Evolutionary conservation across 2,113 vertebrate species (phyloP).

Genomic region (Sturnira hondurensis): DNA sequence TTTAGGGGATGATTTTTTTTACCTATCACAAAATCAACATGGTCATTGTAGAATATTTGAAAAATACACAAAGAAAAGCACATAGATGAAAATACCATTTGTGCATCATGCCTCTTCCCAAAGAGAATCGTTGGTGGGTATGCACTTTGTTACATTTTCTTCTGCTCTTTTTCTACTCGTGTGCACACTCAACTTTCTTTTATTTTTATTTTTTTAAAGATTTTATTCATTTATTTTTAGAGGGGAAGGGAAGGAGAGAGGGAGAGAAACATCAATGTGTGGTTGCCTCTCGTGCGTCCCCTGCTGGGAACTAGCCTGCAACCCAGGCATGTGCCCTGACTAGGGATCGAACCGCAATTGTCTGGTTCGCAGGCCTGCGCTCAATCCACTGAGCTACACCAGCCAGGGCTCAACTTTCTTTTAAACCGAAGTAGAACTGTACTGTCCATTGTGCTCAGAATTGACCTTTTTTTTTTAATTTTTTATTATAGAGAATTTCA

Average conservation of each 20-base stretch:
- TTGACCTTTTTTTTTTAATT: not conserved
- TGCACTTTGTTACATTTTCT: not conserved
- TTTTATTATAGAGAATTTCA: not conserved
- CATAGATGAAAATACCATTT: not conserved
- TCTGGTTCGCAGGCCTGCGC: too few species aligned
- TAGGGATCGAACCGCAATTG: too few species aligned
- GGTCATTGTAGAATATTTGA: not conserved
- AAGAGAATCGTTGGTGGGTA: not conserved
- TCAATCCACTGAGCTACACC: too few species aligned
- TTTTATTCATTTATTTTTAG: too few species aligned
- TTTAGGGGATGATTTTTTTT: not conserved
- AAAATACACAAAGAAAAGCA: not conserved
- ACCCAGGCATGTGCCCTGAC: too few species aligned
- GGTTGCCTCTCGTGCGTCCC: too few species aligned
- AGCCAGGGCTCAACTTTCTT: not conserved
- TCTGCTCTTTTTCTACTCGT: not conserved
- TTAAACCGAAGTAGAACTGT: not conserved
- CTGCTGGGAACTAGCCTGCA: too few species aligned
- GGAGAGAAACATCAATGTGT: too few species aligned
- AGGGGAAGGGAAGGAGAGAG: too few species aligned
- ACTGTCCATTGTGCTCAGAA: not conserved
- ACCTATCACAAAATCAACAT: not conserved
- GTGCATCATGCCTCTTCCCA: not conserved
- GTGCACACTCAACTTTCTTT: not conserved
- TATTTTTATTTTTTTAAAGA: too few species aligned